These are phyloP conservation scores for Numida meleagris DNA, from an alignment of 2,113 vertebrate species.

Conservation along the genomic window DNA sequence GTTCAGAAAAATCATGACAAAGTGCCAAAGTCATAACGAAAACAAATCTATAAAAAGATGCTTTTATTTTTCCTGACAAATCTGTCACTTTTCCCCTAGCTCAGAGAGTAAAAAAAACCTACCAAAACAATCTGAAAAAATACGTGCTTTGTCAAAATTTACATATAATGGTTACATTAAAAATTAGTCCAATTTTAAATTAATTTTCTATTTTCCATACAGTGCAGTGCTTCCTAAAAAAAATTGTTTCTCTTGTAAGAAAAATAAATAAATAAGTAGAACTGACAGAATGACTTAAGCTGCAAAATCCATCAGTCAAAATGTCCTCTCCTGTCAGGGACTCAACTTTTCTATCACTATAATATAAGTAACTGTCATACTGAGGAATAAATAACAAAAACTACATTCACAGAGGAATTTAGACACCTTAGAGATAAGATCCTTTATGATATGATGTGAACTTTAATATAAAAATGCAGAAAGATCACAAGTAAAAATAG, in stretches of 20 bases:
- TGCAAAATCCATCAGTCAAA: constrained; percentile 33
- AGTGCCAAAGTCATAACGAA: not conserved
- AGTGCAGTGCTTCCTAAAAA: not conserved
- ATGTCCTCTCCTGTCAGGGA: constrained; percentile 42
- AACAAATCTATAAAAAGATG: not conserved
- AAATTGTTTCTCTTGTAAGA: not conserved
- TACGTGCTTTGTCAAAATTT: not conserved
- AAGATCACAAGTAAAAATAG: not conserved
- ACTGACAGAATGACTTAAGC: not conserved
- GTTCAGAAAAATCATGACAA: not conserved
- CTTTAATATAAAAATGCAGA: not conserved
- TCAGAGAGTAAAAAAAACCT: not conserved
- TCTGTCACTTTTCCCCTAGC: not conserved
- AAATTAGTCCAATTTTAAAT: not conserved
- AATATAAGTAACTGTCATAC: constrained; percentile 25
- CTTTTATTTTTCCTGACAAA: not conserved
- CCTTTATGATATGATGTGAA: not conserved
- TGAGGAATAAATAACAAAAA: constrained; percentile 4
- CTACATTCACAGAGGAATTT: not conserved
- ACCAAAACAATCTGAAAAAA: not conserved
- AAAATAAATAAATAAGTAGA: not conserved
- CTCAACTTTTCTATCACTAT: not conserved
- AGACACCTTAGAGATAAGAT: not conserved
- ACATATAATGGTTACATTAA: not conserved
- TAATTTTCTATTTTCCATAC: not conserved